Base-by-base conservation (phyloP, 2,797 vertebrate species). In the Astyanax mexicanus region DNA sequence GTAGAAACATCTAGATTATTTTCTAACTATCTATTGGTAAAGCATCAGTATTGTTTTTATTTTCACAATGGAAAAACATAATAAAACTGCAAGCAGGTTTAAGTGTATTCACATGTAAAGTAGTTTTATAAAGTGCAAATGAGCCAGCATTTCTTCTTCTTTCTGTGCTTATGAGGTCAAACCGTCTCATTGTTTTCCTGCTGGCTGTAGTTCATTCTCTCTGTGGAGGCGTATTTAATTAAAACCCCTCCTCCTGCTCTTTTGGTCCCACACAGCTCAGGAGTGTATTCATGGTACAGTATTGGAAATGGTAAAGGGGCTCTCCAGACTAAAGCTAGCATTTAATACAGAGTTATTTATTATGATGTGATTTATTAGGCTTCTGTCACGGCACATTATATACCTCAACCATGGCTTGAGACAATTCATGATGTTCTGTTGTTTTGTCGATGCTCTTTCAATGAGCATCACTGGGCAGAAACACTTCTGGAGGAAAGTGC, bases 81-180 rank as follows among this genome's bases (percentile, higher is more conserved):
- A 21, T 17, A 61, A 3, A 9, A 44, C 60, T 42, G 60, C 38
- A 67, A 49, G 42, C 64, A 58, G 27, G 25, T 65, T 55, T 10
- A 65, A 19, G 38, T 6, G 4, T 32, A 32, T 35, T 74, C 38
- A 57, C 27, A 44, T 49, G 27, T 45, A 40, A 19, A 38, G 6
- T 57, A 38, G 6, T 57, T n/a, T n/a, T n/a, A 29, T 49, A 40
- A 68, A 60, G 29, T 49, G 42, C 64, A 49, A 68, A 49, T 47
- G 38, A 67, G 19, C 40, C 25, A 65, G 19, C 2, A 3, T 44
- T 65, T 44, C 7, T 57, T n/a, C n/a, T n/a, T n/a, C 17, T 15
- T 32, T 21, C 64, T 75, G 72, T 75, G 72, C 62, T 58, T 58
- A 52, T 42, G 71, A 64, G 35, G 10, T 64, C 61, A 44, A 40